phyloP scores from a whole-genome alignment of 1,140 invertebrate species.

The Forficula auricularia region DNA sequence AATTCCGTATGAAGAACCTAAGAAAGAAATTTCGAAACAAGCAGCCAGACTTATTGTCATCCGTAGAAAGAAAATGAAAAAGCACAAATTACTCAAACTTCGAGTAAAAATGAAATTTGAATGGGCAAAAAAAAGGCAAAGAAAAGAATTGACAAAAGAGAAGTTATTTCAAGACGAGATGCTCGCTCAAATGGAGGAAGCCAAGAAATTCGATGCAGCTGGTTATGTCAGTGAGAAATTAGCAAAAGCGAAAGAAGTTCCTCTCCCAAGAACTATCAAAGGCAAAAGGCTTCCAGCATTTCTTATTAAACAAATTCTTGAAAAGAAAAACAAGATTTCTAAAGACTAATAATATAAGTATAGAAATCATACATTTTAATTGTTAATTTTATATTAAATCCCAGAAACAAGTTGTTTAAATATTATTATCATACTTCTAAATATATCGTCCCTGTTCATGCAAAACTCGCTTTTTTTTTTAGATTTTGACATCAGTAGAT shows the following conservation, averaged over 20 bases:
- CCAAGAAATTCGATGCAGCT: constrained; percentile 55
- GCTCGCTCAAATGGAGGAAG: constrained; percentile 45
- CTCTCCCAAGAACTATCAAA: constrained; percentile 36
- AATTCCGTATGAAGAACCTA: constrained; percentile 1
- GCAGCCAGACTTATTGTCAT: constrained; percentile 59
- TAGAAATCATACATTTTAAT: too few species aligned
- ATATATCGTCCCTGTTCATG: too few species aligned
- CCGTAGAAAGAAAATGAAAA: constrained; percentile 66
- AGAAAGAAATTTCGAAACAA: constrained; percentile 32
- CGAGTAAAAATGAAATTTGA: constrained; percentile 57
- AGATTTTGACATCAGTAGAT: too few species aligned
- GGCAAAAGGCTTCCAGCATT: constrained; percentile 44
- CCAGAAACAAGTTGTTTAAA: too few species aligned
- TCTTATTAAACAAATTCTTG: constrained; percentile 34
- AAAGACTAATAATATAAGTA: too few species aligned
- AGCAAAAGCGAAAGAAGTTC: constrained; percentile 37
- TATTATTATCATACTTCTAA: too few species aligned
- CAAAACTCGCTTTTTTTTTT: too few species aligned
- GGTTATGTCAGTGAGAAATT: constrained; percentile 46
- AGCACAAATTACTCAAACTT: constrained; percentile 62
- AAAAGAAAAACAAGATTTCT: constrained; percentile 17
- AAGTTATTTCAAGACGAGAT: constrained; percentile 54
- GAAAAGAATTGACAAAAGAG: constrained; percentile 49
- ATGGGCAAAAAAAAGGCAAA: constrained; percentile 49
- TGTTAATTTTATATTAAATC: too few species aligned